Conservation (phyloP, 2,888 invertebrate species). For the Petrophora chlorosata region DNA sequence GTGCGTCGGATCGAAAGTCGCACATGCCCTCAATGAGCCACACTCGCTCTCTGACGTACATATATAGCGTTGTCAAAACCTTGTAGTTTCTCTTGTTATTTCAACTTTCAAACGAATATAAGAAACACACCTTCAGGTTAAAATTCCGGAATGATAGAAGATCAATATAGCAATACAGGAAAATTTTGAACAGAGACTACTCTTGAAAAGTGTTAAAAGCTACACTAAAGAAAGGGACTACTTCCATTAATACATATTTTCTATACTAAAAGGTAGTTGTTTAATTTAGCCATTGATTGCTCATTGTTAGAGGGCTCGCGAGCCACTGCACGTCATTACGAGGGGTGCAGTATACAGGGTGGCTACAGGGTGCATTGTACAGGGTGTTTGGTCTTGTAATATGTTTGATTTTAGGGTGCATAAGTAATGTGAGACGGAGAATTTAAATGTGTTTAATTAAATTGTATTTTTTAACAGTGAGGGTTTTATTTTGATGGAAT, state of each 20-base stretch:
- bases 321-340: conserved; percentile 47
- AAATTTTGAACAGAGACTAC: neutral
- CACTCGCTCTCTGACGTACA: no score
- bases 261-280: conserved; percentile 60
- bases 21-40: no score
- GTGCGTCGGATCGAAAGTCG: no score
- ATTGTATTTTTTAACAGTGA: conserved; percentile 15
- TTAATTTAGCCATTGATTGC: conserved; percentile 81
- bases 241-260: conserved; percentile 39
- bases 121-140: no score
- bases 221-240: conserved; percentile 16
- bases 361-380: conserved; percentile 60
- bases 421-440: conserved; percentile 36
- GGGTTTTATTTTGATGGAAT: conserved; percentile 9
- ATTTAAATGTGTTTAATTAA: conserved; percentile 33
- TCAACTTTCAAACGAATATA: no score
- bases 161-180: neutral
- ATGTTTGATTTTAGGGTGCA: conserved; percentile 47
- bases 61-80: no score
- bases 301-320: conserved; percentile 69
- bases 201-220: neutral
- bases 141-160: no score
- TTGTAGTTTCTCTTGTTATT: no score
- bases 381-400: conserved; percentile 61
- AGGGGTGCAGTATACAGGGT: conserved; percentile 64